Evolutionary conservation across 2,113 vertebrate genomes (phyloP).

Genomic region (Pagrus major): DNA sequence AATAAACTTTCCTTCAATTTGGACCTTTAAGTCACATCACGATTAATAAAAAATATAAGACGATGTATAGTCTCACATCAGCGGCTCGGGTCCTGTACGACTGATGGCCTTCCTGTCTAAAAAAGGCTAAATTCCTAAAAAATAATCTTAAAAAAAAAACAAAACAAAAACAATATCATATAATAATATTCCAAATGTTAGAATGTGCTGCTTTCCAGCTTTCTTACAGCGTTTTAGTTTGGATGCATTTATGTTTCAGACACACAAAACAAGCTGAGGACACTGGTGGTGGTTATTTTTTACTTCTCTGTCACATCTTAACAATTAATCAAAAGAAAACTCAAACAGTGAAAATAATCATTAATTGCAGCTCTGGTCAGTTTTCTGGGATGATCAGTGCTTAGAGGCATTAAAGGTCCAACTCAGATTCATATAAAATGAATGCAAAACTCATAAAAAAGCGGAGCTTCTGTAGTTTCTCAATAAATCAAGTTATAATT

Average conservation of each 20-base stretch:
- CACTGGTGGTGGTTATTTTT: neutral
- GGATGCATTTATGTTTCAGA: neutral
- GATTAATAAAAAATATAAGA: too few relatives aligned
- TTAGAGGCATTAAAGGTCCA: neutral
- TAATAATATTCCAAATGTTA: too few relatives aligned
- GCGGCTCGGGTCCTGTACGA: too few relatives aligned
- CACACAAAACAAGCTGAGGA: neutral
- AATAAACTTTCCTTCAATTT: too few relatives aligned
- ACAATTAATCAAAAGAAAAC: neutral
- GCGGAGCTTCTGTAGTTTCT: too few relatives aligned
- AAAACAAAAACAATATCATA: too few relatives aligned
- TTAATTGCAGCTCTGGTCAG: neutral
- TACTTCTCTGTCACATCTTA: neutral
- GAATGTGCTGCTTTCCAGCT: neutral
- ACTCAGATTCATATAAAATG: neutral
- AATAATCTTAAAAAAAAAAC: neutral
- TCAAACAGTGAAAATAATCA: neutral
- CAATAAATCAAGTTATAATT: too few relatives aligned
- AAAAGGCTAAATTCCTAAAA: too few relatives aligned
- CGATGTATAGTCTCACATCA: too few relatives aligned
- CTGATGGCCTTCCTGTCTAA: too few relatives aligned
- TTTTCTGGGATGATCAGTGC: neutral
- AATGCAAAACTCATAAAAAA: constrained; percentile 26
- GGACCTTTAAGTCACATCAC: too few relatives aligned
- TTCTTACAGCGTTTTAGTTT: neutral